These are phyloP conservation scores for Percopsis omiscomaycus DNA, from an alignment of 2,797 vertebrate genomes.

Conservation along the genomic window DNA sequence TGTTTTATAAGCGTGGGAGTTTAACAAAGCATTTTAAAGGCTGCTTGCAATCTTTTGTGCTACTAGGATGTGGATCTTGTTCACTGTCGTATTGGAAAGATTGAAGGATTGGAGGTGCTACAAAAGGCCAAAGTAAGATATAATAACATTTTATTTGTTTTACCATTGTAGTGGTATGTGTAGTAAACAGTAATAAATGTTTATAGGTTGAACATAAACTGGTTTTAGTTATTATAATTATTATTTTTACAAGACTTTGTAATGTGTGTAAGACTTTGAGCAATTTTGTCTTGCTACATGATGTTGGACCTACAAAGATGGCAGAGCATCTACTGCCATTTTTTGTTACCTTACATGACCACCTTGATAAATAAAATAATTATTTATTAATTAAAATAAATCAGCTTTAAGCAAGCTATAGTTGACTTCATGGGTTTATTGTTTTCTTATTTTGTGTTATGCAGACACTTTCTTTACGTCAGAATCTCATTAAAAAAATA, in stretches of 20 bases:
- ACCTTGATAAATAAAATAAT: too few species aligned
- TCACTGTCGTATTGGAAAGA: conserved; percentile 96
- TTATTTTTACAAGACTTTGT: background rate
- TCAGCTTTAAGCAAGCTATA: background rate
- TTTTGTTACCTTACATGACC: too few species aligned
- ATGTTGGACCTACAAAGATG: too few species aligned
- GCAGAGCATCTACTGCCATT: too few species aligned
- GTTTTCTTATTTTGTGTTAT: conserved; percentile 24
- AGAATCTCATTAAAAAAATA: conserved; percentile 94
- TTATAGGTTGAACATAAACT: background rate
- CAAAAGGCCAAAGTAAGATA: conserved; percentile 90
- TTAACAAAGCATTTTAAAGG: background rate
- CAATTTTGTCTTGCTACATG: too few species aligned
- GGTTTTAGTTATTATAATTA: background rate
- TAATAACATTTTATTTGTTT: background rate
- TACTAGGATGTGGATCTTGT: conserved; percentile 95
- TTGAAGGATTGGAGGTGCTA: conserved; percentile 95
- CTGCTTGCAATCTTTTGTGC: conserved; percentile 16
- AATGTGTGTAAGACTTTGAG: too few species aligned
- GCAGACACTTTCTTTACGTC: conserved; percentile 93
- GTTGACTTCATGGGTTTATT: conserved; percentile 5
- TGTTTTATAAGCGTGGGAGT: background rate
- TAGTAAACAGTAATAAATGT: background rate
- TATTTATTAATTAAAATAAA: background rate
- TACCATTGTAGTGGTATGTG: background rate